A percentile compares a stretch with the other conserved stretches of the same genome.
Conservation (phyloP, 2,797 vertebrate genomes). For the Rhynchotus rufescens region DNA sequence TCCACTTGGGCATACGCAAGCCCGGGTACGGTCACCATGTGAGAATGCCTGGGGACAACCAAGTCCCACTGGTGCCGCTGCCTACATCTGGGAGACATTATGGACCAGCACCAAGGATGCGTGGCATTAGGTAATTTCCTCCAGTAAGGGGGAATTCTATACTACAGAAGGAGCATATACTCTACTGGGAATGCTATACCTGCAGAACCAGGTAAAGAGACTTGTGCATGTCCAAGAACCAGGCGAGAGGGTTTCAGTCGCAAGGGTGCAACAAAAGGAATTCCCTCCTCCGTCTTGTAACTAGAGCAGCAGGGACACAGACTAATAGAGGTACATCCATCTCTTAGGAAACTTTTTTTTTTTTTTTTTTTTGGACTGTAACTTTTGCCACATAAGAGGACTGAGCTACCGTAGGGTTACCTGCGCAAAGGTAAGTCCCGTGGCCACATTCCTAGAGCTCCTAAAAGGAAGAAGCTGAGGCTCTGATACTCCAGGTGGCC, state of each 20-base stretch:
- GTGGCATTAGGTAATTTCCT: background rate
- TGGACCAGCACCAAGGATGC: background rate
- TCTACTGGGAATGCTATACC: too few relatives aligned
- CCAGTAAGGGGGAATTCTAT: background rate
- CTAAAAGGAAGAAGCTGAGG: background rate
- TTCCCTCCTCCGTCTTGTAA: too few relatives aligned
- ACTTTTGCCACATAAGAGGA: background rate
- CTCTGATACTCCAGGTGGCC: background rate
- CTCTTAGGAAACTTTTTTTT: background rate
- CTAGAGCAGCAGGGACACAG: background rate
- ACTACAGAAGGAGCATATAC: too few relatives aligned
- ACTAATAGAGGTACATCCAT: background rate
- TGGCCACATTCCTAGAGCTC: background rate
- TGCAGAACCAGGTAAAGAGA: background rate
- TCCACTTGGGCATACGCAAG: slow-evolving; percentile 10
- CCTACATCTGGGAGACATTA: slow-evolving; percentile 28
- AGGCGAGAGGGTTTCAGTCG: background rate
- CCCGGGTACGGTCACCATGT: background rate
- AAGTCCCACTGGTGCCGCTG: slow-evolving; percentile 14
- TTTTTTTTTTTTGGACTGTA: background rate
- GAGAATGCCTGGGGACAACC: slow-evolving; percentile 20
- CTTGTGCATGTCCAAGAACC: background rate
- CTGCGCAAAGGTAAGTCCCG: background rate
- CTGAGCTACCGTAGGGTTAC: background rate
- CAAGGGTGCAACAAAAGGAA: background rate